phyloP scores from a whole-genome alignment of 2,797 vertebrate species.

The Gouania willdenowi region DNA sequence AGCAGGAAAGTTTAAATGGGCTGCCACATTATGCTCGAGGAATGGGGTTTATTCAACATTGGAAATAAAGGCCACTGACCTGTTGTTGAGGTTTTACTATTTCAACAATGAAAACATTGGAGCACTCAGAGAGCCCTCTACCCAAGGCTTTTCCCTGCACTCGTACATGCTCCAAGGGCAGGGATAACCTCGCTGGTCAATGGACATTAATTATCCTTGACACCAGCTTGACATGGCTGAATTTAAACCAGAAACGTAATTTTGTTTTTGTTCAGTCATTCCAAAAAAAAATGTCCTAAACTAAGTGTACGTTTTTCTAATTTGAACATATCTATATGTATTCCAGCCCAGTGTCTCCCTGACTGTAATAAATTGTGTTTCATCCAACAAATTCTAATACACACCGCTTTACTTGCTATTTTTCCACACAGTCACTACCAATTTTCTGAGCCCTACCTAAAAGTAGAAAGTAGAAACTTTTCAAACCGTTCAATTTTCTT shows the following conservation, averaged over 20 bases:
- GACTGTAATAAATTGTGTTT: no score
- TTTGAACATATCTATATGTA: no score
- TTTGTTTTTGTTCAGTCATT: no score
- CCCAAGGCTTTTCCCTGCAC: slow-evolving; percentile 1
- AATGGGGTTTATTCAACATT: slow-evolving; percentile 18
- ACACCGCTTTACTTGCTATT: no score
- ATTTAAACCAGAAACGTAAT: no score
- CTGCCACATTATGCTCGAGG: slow-evolving; percentile 7
- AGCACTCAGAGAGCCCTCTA: slow-evolving; percentile 13
- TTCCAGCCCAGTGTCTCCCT: no score
- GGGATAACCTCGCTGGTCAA: slow-evolving; percentile 4
- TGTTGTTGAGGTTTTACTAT: slow-evolving; percentile 11
- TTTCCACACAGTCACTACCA: no score
- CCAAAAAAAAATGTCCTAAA: no score
- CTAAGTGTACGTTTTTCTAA: no score
- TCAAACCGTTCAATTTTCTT: slow-evolving; percentile 29
- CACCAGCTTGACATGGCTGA: not conserved
- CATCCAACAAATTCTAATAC: no score
- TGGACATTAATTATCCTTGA: not conserved
- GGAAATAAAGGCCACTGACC: slow-evolving; percentile 13
- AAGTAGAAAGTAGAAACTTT: no score
- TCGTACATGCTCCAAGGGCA: slow-evolving; percentile 12
- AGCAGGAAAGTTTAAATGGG: slow-evolving; percentile 14
- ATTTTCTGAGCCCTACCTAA: no score
- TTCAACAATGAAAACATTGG: slow-evolving; percentile 15